These are phyloP conservation scores for Magallana angulata DNA, from an alignment of 1,140 invertebrate species.

Conservation along the genomic window DNA sequence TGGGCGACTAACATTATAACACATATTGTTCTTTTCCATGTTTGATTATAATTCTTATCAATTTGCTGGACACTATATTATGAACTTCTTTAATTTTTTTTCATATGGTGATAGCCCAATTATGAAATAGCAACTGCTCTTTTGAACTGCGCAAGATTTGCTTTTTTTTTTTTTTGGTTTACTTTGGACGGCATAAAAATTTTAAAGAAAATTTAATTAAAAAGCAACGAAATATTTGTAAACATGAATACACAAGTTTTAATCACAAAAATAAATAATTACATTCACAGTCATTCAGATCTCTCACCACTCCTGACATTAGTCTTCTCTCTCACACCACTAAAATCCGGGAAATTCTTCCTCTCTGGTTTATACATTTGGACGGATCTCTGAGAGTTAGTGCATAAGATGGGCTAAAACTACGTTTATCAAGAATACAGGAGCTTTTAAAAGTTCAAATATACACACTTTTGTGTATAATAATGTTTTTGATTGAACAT, in stretches of 20 bases:
- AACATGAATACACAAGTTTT: background rate
- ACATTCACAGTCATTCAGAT: background rate
- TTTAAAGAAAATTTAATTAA: too few species aligned
- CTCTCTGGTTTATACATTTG: background rate
- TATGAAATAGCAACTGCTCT: too few species aligned
- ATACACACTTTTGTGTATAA: background rate
- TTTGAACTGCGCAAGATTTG: too few species aligned
- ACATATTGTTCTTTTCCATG: too few species aligned
- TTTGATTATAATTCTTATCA: too few species aligned
- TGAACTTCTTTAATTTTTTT: too few species aligned
- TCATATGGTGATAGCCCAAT: too few species aligned
- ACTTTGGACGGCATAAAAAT: too few species aligned
- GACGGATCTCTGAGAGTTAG: constrained; percentile 5
- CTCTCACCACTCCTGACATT: background rate
- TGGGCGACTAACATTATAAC: too few species aligned
- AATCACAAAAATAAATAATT: constrained; percentile 33
- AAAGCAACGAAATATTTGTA: background rate
- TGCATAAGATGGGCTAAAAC: background rate
- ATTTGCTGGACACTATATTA: too few species aligned
- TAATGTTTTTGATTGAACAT: background rate
- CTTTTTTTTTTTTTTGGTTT: too few species aligned
- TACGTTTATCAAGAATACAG: background rate
- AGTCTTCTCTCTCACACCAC: background rate
- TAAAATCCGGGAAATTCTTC: background rate
- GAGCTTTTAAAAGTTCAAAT: background rate